Conservation (phyloP, 2,888 invertebrate species). For the Apamea monoglypha region DNA sequence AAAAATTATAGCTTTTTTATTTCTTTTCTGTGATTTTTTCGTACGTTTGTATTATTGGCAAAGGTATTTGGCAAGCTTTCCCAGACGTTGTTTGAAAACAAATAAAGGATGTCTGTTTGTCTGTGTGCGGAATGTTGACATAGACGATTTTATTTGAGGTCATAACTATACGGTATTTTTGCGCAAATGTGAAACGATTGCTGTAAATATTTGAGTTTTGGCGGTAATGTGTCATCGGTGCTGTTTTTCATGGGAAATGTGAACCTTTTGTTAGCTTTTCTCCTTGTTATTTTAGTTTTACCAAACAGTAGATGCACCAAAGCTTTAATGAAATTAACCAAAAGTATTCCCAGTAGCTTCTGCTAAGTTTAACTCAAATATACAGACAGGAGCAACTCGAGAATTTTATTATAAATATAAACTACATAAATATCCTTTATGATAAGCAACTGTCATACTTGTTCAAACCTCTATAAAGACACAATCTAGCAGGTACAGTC, state of each 20-base stretch:
- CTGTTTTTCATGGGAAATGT: conserved; percentile 5
- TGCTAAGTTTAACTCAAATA: neutral
- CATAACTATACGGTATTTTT: conserved; percentile 55
- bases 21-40: conserved; percentile 41
- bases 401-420: conserved; percentile 19
- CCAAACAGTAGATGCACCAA: neutral
- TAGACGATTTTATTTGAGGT: conserved; percentile 62
- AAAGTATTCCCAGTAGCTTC: neutral
- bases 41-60: conserved; percentile 54
- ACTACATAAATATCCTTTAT: neutral
- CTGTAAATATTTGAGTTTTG: conserved; percentile 46
- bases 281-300: neutral
- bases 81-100: conserved; percentile 63
- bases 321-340: neutral
- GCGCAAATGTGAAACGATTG: conserved; percentile 45
- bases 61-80: conserved; percentile 64
- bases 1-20: conserved; percentile 41
- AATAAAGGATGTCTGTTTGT: conserved; percentile 56
- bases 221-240: conserved; percentile 17
- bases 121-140: conserved; percentile 56
- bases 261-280: neutral
- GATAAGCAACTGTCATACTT: conserved; percentile 14
- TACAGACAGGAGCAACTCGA: conserved; percentile 8
- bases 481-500: neutral
- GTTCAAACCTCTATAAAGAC: neutral